These are phyloP conservation scores for Acrocephalus arundinaceus DNA, from an alignment of 2,113 vertebrate genomes.

Conservation along the genomic window DNA sequence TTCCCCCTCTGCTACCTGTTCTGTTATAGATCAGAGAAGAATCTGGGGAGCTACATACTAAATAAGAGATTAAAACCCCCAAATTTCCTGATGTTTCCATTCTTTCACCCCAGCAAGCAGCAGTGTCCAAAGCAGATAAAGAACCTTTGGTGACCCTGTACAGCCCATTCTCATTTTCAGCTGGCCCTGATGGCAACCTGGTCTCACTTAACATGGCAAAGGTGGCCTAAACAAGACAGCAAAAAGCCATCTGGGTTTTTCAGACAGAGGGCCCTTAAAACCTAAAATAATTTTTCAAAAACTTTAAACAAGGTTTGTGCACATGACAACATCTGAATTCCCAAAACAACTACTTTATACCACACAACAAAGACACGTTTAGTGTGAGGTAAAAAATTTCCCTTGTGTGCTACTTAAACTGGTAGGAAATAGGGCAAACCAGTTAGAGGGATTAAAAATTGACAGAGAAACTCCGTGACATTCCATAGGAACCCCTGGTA, in stretches of 20 bases:
- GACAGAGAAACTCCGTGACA: not conserved
- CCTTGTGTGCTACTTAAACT: not conserved
- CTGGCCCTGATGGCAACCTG: not conserved
- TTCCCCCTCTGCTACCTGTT: not conserved
- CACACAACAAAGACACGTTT: not conserved
- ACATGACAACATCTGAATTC: not conserved
- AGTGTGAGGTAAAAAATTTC: not conserved
- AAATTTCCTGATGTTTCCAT: not conserved
- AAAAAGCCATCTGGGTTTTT: not conserved
- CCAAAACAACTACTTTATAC: not conserved
- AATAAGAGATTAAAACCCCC: not conserved
- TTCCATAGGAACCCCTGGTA: not conserved
- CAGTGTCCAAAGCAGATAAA: not conserved
- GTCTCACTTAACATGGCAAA: not conserved
- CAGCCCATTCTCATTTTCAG: not conserved
- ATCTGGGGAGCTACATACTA: not conserved
- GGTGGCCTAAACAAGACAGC: not conserved
- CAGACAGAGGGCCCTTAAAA: not conserved
- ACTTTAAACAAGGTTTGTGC: not conserved
- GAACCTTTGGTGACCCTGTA: not conserved
- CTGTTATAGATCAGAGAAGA: not conserved
- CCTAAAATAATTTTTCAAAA: not conserved
- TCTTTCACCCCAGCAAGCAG: not conserved
- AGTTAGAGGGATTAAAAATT: not conserved
- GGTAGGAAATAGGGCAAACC: not conserved